Base-by-base conservation (phyloP, 2,113 vertebrate species). In the Poeciliopsis turrubarensis region DNA sequence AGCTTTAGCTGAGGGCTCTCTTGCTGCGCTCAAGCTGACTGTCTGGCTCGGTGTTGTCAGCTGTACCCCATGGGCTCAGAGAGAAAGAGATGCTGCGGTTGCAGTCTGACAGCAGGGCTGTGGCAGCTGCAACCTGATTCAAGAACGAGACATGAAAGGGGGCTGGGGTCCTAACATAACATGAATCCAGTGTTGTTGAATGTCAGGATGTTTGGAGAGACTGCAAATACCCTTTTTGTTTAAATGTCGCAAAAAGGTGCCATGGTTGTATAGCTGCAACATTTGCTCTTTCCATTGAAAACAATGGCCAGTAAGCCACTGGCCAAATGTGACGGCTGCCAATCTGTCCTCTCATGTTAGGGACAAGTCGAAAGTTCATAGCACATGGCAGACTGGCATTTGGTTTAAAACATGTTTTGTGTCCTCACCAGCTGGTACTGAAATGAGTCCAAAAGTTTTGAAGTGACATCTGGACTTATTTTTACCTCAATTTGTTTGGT, bases 1-100 rank as follows among this genome's bases (percentile, higher is more conserved):
- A 87, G 82, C 79, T 69, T 68, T 93, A 83, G 90, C 92, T 91
- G 92, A 93, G 86, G 91, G 92, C 92, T 90, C 75, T 91, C 76
- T 82, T 51, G 77, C 81, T 82, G 79, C 68, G 86, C 73, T 81
- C 25, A 81, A 83, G 81, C 80, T 82, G 75, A 81, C 86, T 92
- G 82, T 84, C 82, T 91, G 89, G 81, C 81, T 86, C 80, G 34
- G 86, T 84, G 88, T 77, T 92, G 86, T 88, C 86, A 82, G 83
- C 77, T 85, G 78, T 87, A 87, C 85, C 89, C 87, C 81, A 81
- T 89, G 87, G 90, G 89, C 75, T 83, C 63, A 83, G 81, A 83
- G 44, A 77, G 47, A 78, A 69, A 39, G 82, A 83, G 79, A 83
- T 47, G 80, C 86, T 70, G 82, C 60, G 31, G 54, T 83, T 64